Conservation (phyloP, 2,888 invertebrate genomes). For the Papilio demoleus region DNA sequence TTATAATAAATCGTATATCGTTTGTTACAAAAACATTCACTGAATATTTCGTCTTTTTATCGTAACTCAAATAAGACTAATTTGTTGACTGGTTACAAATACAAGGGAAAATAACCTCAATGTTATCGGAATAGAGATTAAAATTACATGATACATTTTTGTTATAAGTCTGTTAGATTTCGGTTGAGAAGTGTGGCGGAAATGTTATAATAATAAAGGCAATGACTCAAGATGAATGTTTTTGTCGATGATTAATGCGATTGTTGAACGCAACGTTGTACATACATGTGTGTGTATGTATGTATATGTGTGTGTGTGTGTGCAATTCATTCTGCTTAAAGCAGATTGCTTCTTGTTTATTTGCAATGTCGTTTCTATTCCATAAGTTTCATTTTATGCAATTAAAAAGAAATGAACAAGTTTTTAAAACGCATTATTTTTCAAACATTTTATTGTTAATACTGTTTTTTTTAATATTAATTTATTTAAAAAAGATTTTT, state of each 20-base stretch:
- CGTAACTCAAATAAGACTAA: conserved; percentile 11
- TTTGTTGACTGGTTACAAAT: not conserved
- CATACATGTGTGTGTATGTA: conserved; percentile 8
- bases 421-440: too few relatives aligned
- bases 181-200: conserved; percentile 30
- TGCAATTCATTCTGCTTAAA: conserved; percentile 43
- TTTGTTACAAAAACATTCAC: conserved; percentile 38
- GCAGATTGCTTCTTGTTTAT: conserved; percentile 49
- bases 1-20: conserved; percentile 14
- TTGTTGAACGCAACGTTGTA: conserved; percentile 36
- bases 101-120: conserved; percentile 13
- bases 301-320: conserved; percentile 32
- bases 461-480: too few relatives aligned
- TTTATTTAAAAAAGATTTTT: too few relatives aligned
- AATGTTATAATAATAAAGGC: conserved; percentile 41
- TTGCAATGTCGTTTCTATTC: conserved; percentile 49
- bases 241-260: conserved; percentile 46
- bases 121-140: not conserved
- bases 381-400: conserved; percentile 45
- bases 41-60: too few relatives aligned
- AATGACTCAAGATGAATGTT: conserved; percentile 44
- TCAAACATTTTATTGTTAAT: too few relatives aligned
- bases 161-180: conserved; percentile 27
- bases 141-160: conserved; percentile 1
- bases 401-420: too few relatives aligned